These are phyloP conservation scores for Amblyraja radiata DNA, from an alignment of 2,797 vertebrate species.

Conservation along the genomic window DNA sequence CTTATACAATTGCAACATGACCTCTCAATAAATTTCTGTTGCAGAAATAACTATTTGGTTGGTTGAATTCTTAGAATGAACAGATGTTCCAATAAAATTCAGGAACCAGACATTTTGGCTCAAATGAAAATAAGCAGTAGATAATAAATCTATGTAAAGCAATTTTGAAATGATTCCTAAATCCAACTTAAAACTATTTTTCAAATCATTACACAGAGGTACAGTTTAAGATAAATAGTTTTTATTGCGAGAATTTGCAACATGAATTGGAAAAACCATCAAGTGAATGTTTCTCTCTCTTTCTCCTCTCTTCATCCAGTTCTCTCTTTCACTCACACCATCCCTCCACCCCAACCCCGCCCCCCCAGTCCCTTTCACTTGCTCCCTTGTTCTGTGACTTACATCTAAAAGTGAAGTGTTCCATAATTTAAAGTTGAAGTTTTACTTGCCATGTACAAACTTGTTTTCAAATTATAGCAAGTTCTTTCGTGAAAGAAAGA, in stretches of 20 bases:
- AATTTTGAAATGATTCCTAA: neutral
- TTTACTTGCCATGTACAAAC: neutral
- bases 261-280: neutral
- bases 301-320: no score
- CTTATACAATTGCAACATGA: no score
- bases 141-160: neutral
- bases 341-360: no score
- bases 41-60: neutral
- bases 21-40: neutral
- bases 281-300: neutral
- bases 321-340: no score
- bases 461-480: neutral
- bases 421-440: neutral
- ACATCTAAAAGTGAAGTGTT: neutral
- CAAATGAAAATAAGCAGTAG: neutral
- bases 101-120: neutral
- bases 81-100: neutral
- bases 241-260: neutral
- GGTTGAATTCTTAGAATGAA: neutral
- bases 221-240: neutral
- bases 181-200: neutral
- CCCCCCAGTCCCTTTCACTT: no score
- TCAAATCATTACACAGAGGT: neutral
- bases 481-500: neutral
- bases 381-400: neutral